Evolutionary conservation across 2,888 invertebrate species (phyloP), one percentile per base, ranked within the genome.

Genomic region (Campaea margaritaria): DNA sequence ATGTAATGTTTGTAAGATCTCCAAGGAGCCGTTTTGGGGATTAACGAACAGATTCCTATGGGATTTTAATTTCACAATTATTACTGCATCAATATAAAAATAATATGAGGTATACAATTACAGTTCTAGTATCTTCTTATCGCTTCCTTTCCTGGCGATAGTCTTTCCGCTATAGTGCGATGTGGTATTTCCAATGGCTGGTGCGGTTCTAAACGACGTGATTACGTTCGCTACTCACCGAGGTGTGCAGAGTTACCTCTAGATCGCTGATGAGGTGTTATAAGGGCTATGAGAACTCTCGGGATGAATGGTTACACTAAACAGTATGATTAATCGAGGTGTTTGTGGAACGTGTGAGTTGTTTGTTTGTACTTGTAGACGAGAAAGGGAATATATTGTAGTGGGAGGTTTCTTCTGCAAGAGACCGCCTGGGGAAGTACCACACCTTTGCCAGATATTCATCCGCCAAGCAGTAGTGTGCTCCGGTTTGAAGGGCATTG

Each of bases 201-300:
- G 28, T 39, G 43, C 15, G 34, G 51, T 31, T 9, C 31, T 51
- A 43, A 14, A 9, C 41, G 41, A 39, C 4, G 31, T 9, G 31
- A 31, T 31, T 31, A 31, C 31, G 10, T 31, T 31, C 31, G 7
- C 9, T 31, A 10, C 31, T 31, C 31, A 31, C 31, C 8, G 31
- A 31, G 31, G 7, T 31, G 4, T 31, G 8, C 31, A 31, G 10
- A 31, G 31, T 10, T 31, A 31, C 31, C 31, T 55, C 16, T 36
- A 48, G 38, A 44, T 38, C 27, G 56, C 28, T 56, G 56, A 56
- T 56, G 56, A 56, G 56, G 56, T 56, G 56, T 49, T 56, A n/a
- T n/a, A 56, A 56, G 28, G 38, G 49, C 28, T 56, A 44, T 56
- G 56, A 38, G 55, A 55, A 21, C 44, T 31, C 31, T 34, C 15